phyloP scores from a whole-genome alignment of 2,113 vertebrate genomes.

The Podiceps cristatus region DNA sequence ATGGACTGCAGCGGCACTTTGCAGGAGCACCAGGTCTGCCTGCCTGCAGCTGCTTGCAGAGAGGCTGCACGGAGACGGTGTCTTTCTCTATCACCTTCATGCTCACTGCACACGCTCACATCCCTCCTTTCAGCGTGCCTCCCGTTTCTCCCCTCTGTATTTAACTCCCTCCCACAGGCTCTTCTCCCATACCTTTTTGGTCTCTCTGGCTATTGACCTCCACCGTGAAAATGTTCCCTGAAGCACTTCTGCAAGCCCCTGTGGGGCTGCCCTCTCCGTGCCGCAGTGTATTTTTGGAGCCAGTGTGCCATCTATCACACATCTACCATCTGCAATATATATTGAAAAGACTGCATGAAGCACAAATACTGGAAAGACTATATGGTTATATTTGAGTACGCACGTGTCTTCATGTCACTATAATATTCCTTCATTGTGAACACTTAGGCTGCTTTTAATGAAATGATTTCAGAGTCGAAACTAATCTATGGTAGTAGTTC shows the following conservation, averaged over 20 bases:
- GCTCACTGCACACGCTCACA: fast-evolving
- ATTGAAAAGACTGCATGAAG: not conserved
- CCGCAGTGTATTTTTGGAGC: not conserved
- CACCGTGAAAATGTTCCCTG: not conserved
- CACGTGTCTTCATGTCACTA: not conserved
- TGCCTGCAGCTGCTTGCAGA: not conserved
- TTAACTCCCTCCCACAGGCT: not conserved
- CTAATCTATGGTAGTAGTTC: not conserved
- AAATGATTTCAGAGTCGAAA: not conserved
- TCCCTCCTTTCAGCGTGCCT: not conserved
- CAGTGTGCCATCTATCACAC: not conserved
- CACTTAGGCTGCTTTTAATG: not conserved
- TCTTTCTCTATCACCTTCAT: not conserved
- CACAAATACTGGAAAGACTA: not conserved
- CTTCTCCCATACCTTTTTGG: not conserved
- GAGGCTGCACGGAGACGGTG: not conserved
- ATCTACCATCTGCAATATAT: not conserved
- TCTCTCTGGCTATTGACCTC: not conserved
- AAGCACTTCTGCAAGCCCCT: not conserved
- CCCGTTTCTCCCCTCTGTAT: not conserved
- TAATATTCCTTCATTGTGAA: not conserved
- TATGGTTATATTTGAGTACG: not conserved
- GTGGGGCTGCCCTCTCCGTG: not conserved
- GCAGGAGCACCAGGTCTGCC: not conserved
- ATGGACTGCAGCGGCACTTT: not conserved